phyloP scores from a whole-genome alignment of 1,140 invertebrate genomes.

The Hypothenemus hampei region DNA sequence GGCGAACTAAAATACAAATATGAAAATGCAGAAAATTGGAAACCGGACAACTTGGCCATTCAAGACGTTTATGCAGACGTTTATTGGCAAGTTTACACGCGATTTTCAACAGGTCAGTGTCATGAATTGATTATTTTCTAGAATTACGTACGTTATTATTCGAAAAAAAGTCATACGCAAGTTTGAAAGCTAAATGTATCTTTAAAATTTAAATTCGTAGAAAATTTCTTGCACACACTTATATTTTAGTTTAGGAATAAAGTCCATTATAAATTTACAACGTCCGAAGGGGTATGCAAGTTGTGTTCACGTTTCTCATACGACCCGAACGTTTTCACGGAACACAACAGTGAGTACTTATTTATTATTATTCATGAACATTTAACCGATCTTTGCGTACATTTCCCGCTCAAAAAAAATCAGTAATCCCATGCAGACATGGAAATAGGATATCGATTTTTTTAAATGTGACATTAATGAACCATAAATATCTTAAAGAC shows the following conservation, averaged over 20 bases:
- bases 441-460: constrained; percentile 21
- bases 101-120: constrained; percentile 22
- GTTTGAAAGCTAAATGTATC: constrained; percentile 61
- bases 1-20: constrained; percentile 78
- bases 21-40: constrained; percentile 64
- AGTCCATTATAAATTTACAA: constrained; percentile 81
- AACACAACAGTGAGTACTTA: constrained; percentile 66
- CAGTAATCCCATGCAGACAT: not conserved
- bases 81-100: constrained; percentile 62
- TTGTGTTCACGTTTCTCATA: constrained; percentile 75
- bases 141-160: constrained; percentile 79
- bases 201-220: not conserved
- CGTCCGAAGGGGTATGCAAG: constrained; percentile 76
- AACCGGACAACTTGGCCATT: constrained; percentile 63
- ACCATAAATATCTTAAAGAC: no score
- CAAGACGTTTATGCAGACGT: constrained; percentile 75
- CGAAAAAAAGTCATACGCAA: constrained; percentile 73
- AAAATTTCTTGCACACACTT: not conserved
- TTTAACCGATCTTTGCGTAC: not conserved
- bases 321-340: constrained; percentile 75
- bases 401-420: not conserved
- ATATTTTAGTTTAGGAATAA: constrained; percentile 64
- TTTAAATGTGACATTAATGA: no score
- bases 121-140: constrained; percentile 45
- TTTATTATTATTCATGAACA: constrained; percentile 3